Evolutionary conservation across 2,113 vertebrate species (phyloP), one percentile per base, ranked within the genome.

Genomic region (Argyrosomus japonicus): DNA sequence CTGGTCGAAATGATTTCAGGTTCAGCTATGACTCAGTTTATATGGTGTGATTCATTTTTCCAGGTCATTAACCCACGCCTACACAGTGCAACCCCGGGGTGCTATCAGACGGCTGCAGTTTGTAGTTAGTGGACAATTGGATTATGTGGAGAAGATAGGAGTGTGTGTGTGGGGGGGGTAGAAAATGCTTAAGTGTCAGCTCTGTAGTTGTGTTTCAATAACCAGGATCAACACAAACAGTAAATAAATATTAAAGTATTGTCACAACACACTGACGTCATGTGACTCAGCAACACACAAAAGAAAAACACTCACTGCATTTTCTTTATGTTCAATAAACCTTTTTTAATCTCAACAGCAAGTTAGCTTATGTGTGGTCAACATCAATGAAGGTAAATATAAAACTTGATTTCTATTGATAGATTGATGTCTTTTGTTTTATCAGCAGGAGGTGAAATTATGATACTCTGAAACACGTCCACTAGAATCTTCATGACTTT

Each of bases 291-390:
- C 53, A 11, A n/a, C 32, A 45, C 25, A 77, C 18, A 72, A 47
- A 47, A 58, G 47, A 53, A 75, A 75, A 17, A 83, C 6, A 53
- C 56, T 45, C 36, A 75, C 84, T 81, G 10, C 32, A 23, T 5
- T 18, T 21, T 57, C 5, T 23, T 58, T 77, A 77, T 88, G 79
- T 94, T 95, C 91, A 92, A 95, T 93, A 95, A 95, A 95, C 89
- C 77, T 93, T 95, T 91, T 91, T 96, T 95, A 95, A 95, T 95
- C 93, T 95, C 91, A 93, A 95, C 94, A 95, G 95, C 94, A 96
- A 92, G 93, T 95, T 96, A 96, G 95, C 95, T 96, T 95, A 96
- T 95, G 94, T 95, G 93, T 94, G 95, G 94, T 95, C 93, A 94
- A 95, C 94, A 95, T 93, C 92, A 90, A 95, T 88, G 89, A 94